These are phyloP conservation scores for Stigmatopora nigra DNA, from an alignment of 2,113 vertebrate genomes.

Conservation along the genomic window DNA sequence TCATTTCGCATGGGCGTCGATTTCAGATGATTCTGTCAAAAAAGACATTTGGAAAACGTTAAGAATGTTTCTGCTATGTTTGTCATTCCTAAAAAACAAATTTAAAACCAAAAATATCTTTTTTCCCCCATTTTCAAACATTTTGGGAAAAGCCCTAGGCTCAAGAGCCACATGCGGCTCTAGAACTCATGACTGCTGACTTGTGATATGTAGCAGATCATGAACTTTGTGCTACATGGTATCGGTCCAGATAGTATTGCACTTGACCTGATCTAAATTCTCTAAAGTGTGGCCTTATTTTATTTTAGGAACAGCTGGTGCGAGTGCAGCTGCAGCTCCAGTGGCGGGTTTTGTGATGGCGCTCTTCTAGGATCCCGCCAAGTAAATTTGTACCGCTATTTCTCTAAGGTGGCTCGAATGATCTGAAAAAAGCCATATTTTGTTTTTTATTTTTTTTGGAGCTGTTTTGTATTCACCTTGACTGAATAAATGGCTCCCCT, in stretches of 20 bases:
- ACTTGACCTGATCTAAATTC: neutral
- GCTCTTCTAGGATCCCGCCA: neutral
- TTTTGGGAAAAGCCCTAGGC: no score
- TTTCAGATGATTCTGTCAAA: no score
- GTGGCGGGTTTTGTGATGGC: neutral
- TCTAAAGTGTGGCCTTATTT: neutral
- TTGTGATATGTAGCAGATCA: neutral
- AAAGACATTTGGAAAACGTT: no score
- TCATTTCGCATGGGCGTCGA: no score
- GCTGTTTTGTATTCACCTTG: neutral
- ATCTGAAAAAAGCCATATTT: neutral
- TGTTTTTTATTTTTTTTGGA: neutral
- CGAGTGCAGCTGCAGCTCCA: neutral
- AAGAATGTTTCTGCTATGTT: no score
- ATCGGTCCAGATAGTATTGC: neutral
- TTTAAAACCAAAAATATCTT: no score
- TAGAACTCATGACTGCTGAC: no score
- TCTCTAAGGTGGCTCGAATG: neutral
- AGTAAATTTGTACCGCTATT: neutral
- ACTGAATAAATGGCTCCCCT: neutral
- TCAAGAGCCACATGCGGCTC: no score
- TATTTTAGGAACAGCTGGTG: constrained; percentile 3
- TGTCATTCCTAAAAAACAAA: no score
- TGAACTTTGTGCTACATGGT: neutral
- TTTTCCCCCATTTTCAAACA: no score